These are phyloP conservation scores for Sycophila sp. DNA, from an alignment of 1,140 invertebrate genomes.

Conservation along the genomic window DNA sequence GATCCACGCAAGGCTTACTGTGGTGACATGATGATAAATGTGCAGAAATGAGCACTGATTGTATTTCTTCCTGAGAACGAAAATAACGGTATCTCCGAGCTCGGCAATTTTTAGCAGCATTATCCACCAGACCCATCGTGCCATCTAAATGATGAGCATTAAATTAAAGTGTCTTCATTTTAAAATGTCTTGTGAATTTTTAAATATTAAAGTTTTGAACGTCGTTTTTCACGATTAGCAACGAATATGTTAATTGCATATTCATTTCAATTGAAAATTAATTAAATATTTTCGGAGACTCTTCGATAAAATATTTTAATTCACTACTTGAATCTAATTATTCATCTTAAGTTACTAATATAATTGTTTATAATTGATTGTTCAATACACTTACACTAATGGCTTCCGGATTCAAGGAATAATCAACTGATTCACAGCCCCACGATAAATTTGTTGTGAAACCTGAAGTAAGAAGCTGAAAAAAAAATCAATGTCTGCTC, in stretches of 20 bases:
- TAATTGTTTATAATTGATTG: too few relatives aligned
- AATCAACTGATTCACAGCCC: conserved; percentile 57
- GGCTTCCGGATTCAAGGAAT: conserved; percentile 54
- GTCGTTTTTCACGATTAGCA: too few relatives aligned
- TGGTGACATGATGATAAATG: conserved; percentile 77
- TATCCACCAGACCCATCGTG: conserved; percentile 63
- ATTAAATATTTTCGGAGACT: too few relatives aligned
- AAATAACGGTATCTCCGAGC: conserved; percentile 71
- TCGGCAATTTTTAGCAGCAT: conserved; percentile 65
- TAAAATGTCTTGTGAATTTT: too few relatives aligned
- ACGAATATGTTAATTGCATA: too few relatives aligned
- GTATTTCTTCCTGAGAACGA: conserved; percentile 77
- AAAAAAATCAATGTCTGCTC: conserved; percentile 24
- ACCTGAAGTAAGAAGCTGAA: conserved; percentile 56
- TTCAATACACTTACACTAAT: conserved; percentile 57
- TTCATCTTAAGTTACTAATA: too few relatives aligned
- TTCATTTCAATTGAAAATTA: too few relatives aligned
- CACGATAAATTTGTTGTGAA: conserved; percentile 56
- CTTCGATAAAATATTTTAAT: too few relatives aligned
- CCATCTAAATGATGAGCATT: conserved; percentile 48
- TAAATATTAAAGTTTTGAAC: too few relatives aligned
- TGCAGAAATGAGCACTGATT: conserved; percentile 79
- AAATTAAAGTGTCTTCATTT: neutral
- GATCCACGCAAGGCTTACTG: conserved; percentile 75
- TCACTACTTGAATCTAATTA: too few relatives aligned